A percentile compares a stretch with the other conserved stretches of the same genome.
Evolutionary conservation across 2,113 vertebrate species (phyloP).

Genomic region (Mesembrinibis cayennensis): DNA sequence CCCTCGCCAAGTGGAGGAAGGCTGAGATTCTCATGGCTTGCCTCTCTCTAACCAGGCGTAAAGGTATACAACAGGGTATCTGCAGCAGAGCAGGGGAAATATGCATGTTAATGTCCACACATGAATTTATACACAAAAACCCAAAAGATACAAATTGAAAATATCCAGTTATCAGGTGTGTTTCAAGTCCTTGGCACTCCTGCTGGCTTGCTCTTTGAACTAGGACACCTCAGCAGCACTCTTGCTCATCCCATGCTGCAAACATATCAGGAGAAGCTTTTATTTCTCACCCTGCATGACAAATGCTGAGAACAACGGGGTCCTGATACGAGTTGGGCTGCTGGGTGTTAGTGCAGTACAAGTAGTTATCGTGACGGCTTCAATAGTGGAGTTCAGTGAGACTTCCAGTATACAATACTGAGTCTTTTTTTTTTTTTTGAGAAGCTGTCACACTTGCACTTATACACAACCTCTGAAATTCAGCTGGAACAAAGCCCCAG

Average conservation of each 20-base stretch:
- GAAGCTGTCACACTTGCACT: not conserved
- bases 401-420: not conserved
- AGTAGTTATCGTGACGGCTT: not conserved
- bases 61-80: not conserved
- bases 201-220: not conserved
- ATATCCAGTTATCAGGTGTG: not conserved
- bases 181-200: not conserved
- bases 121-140: not conserved
- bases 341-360: not conserved
- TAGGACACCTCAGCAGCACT: not conserved
- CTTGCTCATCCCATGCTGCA: not conserved
- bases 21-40: not conserved
- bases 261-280: not conserved
- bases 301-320: not conserved
- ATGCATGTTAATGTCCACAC: rapidly evolving
- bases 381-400: not conserved
- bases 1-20: not conserved
- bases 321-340: not conserved
- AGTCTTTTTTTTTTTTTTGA: not conserved
- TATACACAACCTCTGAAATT: not conserved
- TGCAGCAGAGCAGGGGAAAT: not conserved
- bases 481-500: not conserved
- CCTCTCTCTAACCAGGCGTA: not conserved
- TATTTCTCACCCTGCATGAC: not conserved
- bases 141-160: not conserved